Percentiles rank a stretch among this genome's conserved stretches.
Conservation (phyloP, 2,797 vertebrate species). For the Oryzias sinensis region DNA sequence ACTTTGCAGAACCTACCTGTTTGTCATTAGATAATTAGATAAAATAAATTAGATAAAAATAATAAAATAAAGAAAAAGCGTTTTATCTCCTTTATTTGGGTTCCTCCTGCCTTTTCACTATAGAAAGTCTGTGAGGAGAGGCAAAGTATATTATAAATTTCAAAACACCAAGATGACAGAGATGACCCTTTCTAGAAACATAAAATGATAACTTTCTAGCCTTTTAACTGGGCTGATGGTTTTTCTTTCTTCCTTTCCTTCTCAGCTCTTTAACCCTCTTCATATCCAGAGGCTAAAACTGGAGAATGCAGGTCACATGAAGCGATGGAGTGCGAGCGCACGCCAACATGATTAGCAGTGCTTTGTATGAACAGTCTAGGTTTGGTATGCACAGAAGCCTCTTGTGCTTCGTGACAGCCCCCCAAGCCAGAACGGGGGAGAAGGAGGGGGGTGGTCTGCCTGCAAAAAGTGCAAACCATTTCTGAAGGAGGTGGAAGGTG, state of each 20-base stretch:
- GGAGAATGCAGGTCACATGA: conserved; percentile 62
- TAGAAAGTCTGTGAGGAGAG: no score
- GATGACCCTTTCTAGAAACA: not conserved
- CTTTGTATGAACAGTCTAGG: conserved; percentile 50
- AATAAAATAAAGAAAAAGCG: no score
- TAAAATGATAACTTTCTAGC: not conserved
- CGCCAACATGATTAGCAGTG: conserved; percentile 44
- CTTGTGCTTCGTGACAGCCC: conserved; percentile 54
- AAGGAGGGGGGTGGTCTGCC: conserved; percentile 22
- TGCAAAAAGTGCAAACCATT: conserved; percentile 37
- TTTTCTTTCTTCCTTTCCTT: conserved; percentile 15
- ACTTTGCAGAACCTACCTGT: no score
- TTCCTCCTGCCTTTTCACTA: no score
- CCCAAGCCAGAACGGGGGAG: conserved; percentile 39
- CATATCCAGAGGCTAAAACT: conserved; percentile 44
- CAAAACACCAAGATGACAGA: not conserved
- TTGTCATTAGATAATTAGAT: no score
- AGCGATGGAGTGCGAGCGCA: conserved; percentile 29
- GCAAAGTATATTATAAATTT: no score
- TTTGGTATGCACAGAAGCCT: conserved; percentile 63
- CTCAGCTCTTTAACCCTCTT: conserved; percentile 33
- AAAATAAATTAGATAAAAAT: no score
- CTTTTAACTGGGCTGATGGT: not conserved
- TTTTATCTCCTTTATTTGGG: no score
- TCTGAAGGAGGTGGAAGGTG: conserved; percentile 21